Evolutionary conservation across 2,888 invertebrate species (phyloP), one percentile per base, ranked within the genome.

Genomic region (Sipha maydis): DNA sequence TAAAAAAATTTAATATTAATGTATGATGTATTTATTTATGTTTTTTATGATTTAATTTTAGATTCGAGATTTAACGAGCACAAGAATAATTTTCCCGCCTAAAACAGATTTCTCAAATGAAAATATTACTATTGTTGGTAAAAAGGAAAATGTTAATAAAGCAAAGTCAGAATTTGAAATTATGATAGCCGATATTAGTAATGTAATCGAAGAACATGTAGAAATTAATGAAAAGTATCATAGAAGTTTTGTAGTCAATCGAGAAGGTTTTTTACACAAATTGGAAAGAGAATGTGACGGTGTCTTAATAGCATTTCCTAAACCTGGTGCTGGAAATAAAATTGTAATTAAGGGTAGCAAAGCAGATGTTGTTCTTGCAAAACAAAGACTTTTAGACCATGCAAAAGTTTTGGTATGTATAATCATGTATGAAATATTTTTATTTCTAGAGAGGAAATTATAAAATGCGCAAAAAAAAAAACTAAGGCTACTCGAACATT

Each of bases 301-400:
- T 84, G 98, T 99, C 34, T 95, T 95, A 92, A 98, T 99, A 91
- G 98, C 98, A 38, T 99, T 99, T 93, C 99, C 99, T 96, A 75
- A 92, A 92, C 90, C 88, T n/a, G 88, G 88, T 7, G 82, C 75
- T 67, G 88, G 88, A 11, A 82, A 88, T 91, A 94, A 94, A 79
- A 96, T 97, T 48, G 94, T 95, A 48, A 93, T 97, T 56, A 96
- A 96, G 91, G 96, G 96, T 56, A 95, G 97, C 86, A 98, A 98
- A 91, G 96, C 90, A 0, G 90, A 90, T 56, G 97, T 99, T 90
- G 90, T 90, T 34, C 78, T 96, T 4, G 99, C 99, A 48, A 98
- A 97, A 91, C 93, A 94, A 90, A 95, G 97, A 90, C 97, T 99
- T 91, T 93, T 93, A 90, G 98, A 98, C 91, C 97, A 98, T 90